Conservation (phyloP, 2,797 vertebrate genomes). For the Percopsis omiscomaycus region DNA sequence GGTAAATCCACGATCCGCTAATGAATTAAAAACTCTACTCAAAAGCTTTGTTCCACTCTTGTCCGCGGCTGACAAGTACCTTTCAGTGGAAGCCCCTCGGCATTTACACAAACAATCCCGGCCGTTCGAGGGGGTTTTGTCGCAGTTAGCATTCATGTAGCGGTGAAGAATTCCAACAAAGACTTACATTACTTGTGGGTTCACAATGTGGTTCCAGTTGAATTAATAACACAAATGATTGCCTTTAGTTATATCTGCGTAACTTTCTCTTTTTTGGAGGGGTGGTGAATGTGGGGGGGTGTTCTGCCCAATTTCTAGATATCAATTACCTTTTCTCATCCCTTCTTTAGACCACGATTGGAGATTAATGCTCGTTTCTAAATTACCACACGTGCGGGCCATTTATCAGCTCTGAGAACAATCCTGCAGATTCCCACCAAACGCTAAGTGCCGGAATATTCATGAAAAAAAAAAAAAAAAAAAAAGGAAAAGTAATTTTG, state of each 20-base stretch:
- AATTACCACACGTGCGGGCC: slow-evolving; percentile 75
- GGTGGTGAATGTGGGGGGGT: neutral
- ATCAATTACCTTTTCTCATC: slow-evolving; percentile 68
- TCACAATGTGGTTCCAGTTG: slow-evolving; percentile 25
- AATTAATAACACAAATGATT: slow-evolving; percentile 70
- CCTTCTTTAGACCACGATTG: slow-evolving; percentile 62
- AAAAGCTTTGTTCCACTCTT: slow-evolving; percentile 52
- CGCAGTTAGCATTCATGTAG: slow-evolving; percentile 35
- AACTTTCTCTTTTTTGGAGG: slow-evolving; percentile 41
- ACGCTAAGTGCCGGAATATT: slow-evolving; percentile 74
- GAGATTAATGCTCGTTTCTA: slow-evolving; percentile 78
- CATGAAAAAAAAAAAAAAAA: slow-evolving; percentile 62
- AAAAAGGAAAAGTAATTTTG: slow-evolving; percentile 62
- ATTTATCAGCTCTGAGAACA: slow-evolving; percentile 77
- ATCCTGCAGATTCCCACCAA: slow-evolving; percentile 73
- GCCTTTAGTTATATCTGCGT: slow-evolving; percentile 50
- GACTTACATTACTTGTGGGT: slow-evolving; percentile 41
- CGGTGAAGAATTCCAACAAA: slow-evolving; percentile 65
- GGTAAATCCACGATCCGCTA: slow-evolving; percentile 69
- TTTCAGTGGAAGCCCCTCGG: slow-evolving; percentile 42
- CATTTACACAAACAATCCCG: slow-evolving; percentile 44
- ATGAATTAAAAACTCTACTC: slow-evolving; percentile 70
- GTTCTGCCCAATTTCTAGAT: slow-evolving; percentile 63
- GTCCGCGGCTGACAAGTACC: slow-evolving; percentile 60
- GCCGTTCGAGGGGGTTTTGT: slow-evolving; percentile 43